Conservation (phyloP, 2,888 invertebrate genomes). For the Flexamia atlantica region DNA sequence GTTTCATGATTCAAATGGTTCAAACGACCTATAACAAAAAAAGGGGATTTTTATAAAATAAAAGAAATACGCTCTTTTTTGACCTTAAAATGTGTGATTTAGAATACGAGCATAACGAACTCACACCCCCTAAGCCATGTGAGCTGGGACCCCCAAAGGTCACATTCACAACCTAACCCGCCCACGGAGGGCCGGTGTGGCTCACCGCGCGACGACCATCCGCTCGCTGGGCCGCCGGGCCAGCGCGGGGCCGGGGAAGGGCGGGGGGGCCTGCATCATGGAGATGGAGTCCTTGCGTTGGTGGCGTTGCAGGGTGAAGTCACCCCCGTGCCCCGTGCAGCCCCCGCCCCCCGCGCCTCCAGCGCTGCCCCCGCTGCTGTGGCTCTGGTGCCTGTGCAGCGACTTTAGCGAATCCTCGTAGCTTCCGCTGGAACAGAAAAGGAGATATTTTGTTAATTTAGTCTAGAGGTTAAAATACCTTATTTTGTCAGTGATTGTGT, state of each 20-base stretch:
- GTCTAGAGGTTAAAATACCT: too few species aligned
- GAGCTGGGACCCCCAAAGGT: background rate
- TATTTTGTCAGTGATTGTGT: too few species aligned
- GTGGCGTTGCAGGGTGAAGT: conserved; percentile 58
- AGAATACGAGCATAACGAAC: too few species aligned
- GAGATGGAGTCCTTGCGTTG: conserved; percentile 52
- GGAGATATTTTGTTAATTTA: too few species aligned
- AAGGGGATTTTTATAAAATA: too few species aligned
- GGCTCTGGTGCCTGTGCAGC: conserved; percentile 75
- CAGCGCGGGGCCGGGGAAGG: conserved; percentile 54
- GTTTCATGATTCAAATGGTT: too few species aligned
- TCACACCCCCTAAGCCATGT: background rate
- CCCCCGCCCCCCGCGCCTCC: conserved; percentile 57
- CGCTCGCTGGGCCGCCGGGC: conserved; percentile 61
- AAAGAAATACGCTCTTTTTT: too few species aligned
- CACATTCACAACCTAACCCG: too few species aligned
- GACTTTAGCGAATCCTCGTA: conserved; percentile 90
- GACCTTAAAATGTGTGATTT: too few species aligned
- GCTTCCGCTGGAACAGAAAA: conserved; percentile 79
- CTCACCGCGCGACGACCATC: conserved; percentile 58
- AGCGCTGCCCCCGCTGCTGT: conserved; percentile 65
- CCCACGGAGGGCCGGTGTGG: background rate
- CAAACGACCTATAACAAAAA: too few species aligned
- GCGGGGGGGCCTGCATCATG: conserved; percentile 30
- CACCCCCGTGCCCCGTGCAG: conserved; percentile 56